Base-by-base conservation (phyloP, 2,113 vertebrate species). In the Paracanthobrama guichenoti region DNA sequence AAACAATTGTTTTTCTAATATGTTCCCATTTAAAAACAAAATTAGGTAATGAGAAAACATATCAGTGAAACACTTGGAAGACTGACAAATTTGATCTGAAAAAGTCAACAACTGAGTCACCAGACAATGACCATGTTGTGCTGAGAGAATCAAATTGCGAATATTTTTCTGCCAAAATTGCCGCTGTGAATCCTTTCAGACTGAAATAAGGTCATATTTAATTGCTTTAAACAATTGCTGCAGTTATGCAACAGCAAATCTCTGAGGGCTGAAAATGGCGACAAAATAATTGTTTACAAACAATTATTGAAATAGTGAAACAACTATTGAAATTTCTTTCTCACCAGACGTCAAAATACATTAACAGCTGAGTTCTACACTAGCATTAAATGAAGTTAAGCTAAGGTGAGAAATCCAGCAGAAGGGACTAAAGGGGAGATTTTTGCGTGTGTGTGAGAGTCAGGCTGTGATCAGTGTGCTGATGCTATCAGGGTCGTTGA, bases 391-490 rank as follows among this genome's bases (percentile, higher is more conserved):
- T 75, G 26, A 48, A 53, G 46, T 53, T 50, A 53, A 53, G 48
- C 24, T 28, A 1, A 87, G n/a, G 83, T 85, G 79, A 87, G 78
- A 87, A 87, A 64, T 5, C 72, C 26, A 16, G 77, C 78, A 84
- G 86, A 72, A 5, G 39, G 53, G 55, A 75, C 72, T 72, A 85
- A 87, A 84, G 72, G 72, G 84, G 78, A 67, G 6, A 35, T 78
- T 62, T 87, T 87, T 81, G 78, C 72, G 64, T 18, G 79, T 76
- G 50, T 82, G 83, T 55, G 86, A 82, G 72, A 80, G 82, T 66
- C 28, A 28, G 84, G 78, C 78, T 77, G 64, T 35, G 85, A 85
- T 87, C 86, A 76, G 50, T 73, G 71, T 75, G 72, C 50, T 79
- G 79, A 77, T 71, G 79, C 8, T 46, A 42, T 20, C 42, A 57